These are phyloP conservation scores for Leptogaster cylindrica DNA, from an alignment of 2,888 invertebrate species.

Conservation along the genomic window DNA sequence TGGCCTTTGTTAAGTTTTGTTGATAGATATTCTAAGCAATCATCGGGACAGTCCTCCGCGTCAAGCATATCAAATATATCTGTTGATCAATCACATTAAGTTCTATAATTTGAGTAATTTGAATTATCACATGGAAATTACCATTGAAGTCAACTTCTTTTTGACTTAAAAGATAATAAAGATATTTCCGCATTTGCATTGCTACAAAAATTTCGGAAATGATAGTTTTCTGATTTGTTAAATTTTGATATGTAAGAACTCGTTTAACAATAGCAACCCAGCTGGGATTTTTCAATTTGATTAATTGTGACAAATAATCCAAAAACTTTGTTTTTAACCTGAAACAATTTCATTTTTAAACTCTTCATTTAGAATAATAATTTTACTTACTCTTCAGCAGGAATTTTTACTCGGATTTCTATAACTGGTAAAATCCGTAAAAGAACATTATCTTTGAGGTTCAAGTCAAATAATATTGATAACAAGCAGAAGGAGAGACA, in stretches of 20 bases:
- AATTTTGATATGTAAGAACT: conserved; percentile 56
- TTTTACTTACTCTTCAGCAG: conserved; percentile 49
- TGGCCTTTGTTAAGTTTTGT: conserved; percentile 57
- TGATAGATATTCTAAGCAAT: conserved; percentile 53
- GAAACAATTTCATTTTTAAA: conserved; percentile 46
- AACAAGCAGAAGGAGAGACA: conserved; percentile 56
- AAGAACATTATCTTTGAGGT: too few relatives aligned
- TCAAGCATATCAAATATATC: conserved; percentile 57
- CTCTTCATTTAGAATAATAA: background rate
- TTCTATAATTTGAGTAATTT: background rate
- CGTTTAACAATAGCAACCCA: conserved; percentile 58
- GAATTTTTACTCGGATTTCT: conserved; percentile 44
- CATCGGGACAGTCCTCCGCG: conserved; percentile 52
- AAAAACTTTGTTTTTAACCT: conserved; percentile 55
- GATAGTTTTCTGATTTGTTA: conserved; percentile 50
- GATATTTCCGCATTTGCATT: conserved; percentile 54
- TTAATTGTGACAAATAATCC: conserved; percentile 54
- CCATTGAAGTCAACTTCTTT: conserved; percentile 58
- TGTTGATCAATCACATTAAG: conserved; percentile 41
- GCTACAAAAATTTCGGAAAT: conserved; percentile 54
- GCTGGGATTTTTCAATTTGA: conserved; percentile 57
- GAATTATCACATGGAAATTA: conserved; percentile 46
- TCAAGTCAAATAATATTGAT: conserved; percentile 52
- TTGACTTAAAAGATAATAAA: conserved; percentile 56
- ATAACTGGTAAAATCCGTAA: too few relatives aligned